Percentiles rank a stretch among this genome's conserved stretches.
Evolutionary conservation across 2,113 vertebrate genomes (phyloP).

Genomic region (Progne subis): DNA sequence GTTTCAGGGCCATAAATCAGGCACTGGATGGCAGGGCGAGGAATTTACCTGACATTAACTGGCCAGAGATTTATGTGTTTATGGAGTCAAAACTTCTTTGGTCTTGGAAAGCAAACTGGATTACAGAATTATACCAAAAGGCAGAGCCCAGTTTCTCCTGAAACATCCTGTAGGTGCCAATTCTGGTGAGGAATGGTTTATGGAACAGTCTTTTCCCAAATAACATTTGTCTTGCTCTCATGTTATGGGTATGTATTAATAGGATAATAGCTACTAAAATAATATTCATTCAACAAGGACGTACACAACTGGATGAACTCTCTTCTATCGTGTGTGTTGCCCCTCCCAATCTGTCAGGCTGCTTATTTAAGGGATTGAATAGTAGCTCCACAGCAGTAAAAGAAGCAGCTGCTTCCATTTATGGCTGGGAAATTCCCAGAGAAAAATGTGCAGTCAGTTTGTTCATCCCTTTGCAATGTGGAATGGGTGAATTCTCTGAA

Average conservation of each 20-base stretch:
- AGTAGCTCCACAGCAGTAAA: not conserved
- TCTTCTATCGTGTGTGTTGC: not conserved
- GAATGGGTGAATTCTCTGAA: not conserved
- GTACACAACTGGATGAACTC: not conserved
- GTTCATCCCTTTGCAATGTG: not conserved
- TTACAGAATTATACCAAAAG: not conserved
- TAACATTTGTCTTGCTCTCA: not conserved
- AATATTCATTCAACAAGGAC: rapidly evolving
- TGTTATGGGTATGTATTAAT: not conserved
- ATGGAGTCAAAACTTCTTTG: not conserved
- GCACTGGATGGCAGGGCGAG: not conserved
- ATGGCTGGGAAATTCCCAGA: conserved; percentile 26
- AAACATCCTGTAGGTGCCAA: not conserved
- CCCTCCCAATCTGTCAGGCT: not conserved
- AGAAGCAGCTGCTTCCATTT: conserved; percentile 18
- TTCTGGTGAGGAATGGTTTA: not conserved
- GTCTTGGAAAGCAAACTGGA: conserved; percentile 7
- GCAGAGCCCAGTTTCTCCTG: not conserved
- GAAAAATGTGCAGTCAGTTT: not conserved
- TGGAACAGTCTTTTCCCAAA: not conserved
- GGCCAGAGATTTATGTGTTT: conserved; percentile 17
- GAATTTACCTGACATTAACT: not conserved
- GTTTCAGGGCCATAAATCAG: not conserved
- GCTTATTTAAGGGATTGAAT: not conserved
- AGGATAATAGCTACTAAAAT: not conserved